phyloP scores from a whole-genome alignment of 2,113 vertebrate genomes.

The Silurus meridionalis region DNA sequence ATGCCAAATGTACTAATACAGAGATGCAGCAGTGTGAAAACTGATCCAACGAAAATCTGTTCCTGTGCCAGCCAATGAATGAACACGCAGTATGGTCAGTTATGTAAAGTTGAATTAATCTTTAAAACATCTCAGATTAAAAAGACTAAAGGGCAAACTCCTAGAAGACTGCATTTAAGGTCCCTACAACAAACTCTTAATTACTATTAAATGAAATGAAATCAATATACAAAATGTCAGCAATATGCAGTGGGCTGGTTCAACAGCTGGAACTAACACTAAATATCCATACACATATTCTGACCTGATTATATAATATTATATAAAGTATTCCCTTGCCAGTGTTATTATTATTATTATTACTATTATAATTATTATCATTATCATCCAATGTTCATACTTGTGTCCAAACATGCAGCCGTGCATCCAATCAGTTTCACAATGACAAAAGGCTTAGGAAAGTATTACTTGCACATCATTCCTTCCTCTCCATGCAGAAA shows the following conservation, averaged over 20 bases:
- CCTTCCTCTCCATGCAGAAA: not conserved
- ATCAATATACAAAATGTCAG: not conserved
- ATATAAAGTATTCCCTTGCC: not conserved
- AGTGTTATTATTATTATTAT: not conserved
- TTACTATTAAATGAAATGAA: not conserved
- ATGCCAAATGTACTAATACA: not conserved
- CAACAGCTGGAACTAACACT: not conserved
- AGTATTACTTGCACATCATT: not conserved
- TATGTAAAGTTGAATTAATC: not conserved
- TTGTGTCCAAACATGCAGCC: not conserved
- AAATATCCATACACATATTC: not conserved
- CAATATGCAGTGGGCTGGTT: not conserved
- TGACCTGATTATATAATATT: not conserved
- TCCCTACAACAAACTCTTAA: not conserved
- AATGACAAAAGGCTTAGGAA: not conserved
- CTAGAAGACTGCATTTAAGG: not conserved
- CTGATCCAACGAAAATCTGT: not conserved
- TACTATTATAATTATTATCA: not conserved
- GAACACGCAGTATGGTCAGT: not conserved
- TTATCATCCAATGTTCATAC: too few species aligned
- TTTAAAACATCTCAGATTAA: not conserved
- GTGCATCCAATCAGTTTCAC: not conserved
- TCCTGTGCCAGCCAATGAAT: not conserved
- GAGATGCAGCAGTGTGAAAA: not conserved
- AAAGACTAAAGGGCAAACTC: not conserved